Evolutionary conservation across 2,113 vertebrate genomes (phyloP), one percentile per base, ranked within the genome.

Genomic region (Neomonachus schauinslandi): DNA sequence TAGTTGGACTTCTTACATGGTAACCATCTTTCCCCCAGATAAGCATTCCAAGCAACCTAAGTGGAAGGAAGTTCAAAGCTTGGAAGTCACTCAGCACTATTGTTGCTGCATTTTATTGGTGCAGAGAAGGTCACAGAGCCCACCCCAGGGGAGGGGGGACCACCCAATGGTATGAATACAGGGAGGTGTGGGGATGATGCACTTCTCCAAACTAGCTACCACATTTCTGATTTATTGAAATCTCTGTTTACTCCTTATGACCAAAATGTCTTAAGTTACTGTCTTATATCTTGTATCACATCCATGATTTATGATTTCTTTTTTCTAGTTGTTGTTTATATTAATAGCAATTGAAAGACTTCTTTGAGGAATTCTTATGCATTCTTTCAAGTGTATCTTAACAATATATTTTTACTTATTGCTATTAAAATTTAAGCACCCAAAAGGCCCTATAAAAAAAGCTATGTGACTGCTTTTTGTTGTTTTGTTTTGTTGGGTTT

Each of bases 381-480:
- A 57, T n/a, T 59, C 26, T 88, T 24, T 94, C 51, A 89, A 74
- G 22, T 22, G 49, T 71, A 77, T 67, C 67, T 67, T 72, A 55
- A 84, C 80, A 92, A 49, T 81, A 8, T 57, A 65, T 91, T 91
- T 88, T 94, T 49, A 65, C 36, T 74, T 96, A 71, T 49, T 46
- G 61, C 33, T 31, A 49, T 83, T 89, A 84, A 94, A 96, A 77
- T 89, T 33, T 46, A 86, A 94, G 57, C 76, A n/a, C 42, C 49
- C 22, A 39, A 89, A 81, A 57, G 67, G 49, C 39, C 55, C 76
- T 28, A 3, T 39, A 53, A 53, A 79, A 79, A 85, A 88, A 89
- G 31, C 83, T 81, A 5, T 83, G 53, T 57, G 59, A 51, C 39
- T 94, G 6, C 8, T 82, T 93, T 61, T 42, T 10, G 15, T 71